phyloP scores from a whole-genome alignment of 2,113 vertebrate genomes.

The Pleuronectes platessa region DNA sequence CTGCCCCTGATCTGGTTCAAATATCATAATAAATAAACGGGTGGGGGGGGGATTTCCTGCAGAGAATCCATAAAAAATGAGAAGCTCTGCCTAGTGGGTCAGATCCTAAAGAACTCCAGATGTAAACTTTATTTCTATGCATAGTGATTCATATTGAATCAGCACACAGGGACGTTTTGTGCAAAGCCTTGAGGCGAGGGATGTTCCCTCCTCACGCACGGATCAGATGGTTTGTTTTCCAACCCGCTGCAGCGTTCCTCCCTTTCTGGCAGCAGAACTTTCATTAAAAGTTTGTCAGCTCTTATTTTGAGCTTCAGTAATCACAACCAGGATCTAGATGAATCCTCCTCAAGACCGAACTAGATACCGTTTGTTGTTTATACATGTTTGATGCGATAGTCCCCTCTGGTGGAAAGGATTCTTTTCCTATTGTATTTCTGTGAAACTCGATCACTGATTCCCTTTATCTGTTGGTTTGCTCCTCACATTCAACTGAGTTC shows the following conservation, averaged over 20 bases:
- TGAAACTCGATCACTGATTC: not conserved
- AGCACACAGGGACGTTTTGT: conserved; percentile 12
- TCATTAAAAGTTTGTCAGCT: not conserved
- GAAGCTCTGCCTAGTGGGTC: not conserved
- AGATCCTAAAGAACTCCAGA: conserved; percentile 35
- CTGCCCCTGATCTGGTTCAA: conserved; percentile 29
- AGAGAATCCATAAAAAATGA: not conserved
- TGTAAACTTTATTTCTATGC: conserved; percentile 12
- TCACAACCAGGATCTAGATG: not conserved
- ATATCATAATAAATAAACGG: conserved; percentile 1
- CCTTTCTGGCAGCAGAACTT: not conserved
- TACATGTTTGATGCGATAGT: not conserved
- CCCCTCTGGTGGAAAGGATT: not conserved
- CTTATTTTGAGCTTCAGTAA: not conserved
- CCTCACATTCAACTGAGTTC: not conserved
- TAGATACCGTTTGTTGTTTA: not conserved
- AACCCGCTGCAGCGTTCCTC: not conserved
- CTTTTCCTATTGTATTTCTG: not conserved
- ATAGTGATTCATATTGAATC: not conserved
- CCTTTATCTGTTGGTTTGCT: not conserved
- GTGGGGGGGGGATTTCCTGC: not conserved
- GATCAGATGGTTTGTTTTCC: conserved; percentile 39
- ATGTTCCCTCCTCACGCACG: conserved; percentile 39
- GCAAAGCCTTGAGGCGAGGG: conserved; percentile 46
- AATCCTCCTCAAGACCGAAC: not conserved